Percentiles rank a stretch among this genome's conserved stretches.
Conservation (phyloP, 2,113 vertebrate genomes). For the Mellivora capensis region DNA sequence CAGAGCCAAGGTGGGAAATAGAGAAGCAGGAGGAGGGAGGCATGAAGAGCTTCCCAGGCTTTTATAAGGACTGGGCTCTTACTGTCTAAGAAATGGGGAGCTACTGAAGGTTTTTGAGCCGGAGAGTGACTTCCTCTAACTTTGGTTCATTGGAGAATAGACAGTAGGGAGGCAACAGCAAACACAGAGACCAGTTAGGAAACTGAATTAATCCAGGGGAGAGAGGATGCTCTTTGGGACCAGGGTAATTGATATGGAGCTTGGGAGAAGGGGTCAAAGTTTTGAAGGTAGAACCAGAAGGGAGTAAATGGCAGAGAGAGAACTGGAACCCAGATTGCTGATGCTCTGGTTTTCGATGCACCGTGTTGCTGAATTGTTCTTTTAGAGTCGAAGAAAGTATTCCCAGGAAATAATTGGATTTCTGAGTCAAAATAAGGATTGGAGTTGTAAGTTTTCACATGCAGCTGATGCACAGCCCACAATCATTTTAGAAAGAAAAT, state of each 20-base stretch:
- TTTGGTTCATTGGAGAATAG: not conserved
- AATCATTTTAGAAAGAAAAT: not conserved
- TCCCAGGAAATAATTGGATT: slow-evolving; percentile 11
- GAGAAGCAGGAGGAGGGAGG: not conserved
- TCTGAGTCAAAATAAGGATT: not conserved
- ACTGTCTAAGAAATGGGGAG: not conserved
- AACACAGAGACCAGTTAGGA: not conserved
- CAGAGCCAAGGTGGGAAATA: not conserved
- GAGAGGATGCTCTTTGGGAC: not conserved
- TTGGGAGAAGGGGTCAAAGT: not conserved
- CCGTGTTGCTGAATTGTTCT: not conserved
- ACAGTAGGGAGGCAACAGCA: not conserved
- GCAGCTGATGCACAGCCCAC: not conserved
- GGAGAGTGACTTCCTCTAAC: not conserved
- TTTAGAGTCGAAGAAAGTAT: not conserved
- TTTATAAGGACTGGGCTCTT: not conserved
- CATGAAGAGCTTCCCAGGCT: not conserved
- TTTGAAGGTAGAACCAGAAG: not conserved
- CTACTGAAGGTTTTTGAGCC: not conserved
- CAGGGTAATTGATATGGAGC: not conserved
- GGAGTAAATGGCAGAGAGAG: not conserved
- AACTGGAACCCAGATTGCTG: not conserved
- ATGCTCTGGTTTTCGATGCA: not conserved
- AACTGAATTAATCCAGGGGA: not conserved
- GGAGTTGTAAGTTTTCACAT: not conserved